A percentile compares a stretch with the other conserved stretches of the same genome.
Conservation (phyloP, 2,888 invertebrate genomes). For the Cheilosia scutellata region DNA sequence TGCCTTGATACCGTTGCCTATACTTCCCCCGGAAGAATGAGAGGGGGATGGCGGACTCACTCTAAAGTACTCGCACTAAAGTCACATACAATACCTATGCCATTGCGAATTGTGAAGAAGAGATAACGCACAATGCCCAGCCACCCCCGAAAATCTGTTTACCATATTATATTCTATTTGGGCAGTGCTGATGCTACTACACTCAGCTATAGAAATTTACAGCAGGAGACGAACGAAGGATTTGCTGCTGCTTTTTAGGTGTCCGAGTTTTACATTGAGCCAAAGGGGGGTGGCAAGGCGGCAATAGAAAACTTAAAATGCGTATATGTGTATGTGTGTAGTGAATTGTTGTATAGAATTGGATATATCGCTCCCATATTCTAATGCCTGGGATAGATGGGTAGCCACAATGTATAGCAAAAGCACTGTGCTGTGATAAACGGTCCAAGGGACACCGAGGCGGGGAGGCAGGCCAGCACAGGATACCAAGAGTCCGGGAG, state of each 20-base stretch:
- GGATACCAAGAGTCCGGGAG: slow-evolving; percentile 35
- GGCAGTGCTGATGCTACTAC: slow-evolving; percentile 57
- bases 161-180: slow-evolving; percentile 76
- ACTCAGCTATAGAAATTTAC: slow-evolving; percentile 20
- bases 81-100: slow-evolving; percentile 74
- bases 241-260: slow-evolving; percentile 74
- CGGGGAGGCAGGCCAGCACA: slow-evolving; percentile 6
- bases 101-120: slow-evolving; percentile 75
- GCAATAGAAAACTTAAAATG: slow-evolving; percentile 74
- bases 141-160: slow-evolving; percentile 72
- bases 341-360: slow-evolving; percentile 63
- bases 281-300: slow-evolving; percentile 11
- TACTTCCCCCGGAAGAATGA: not conserved
- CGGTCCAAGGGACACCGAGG: slow-evolving; percentile 36
- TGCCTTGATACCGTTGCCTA: not conserved
- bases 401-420: slow-evolving; percentile 50
- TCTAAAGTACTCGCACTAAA: slow-evolving; percentile 76
- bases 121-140: slow-evolving; percentile 73
- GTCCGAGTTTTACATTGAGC: slow-evolving; percentile 72
- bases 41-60: slow-evolving; percentile 37
- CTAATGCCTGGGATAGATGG: slow-evolving; percentile 73
- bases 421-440: slow-evolving; percentile 63
- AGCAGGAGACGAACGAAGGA: slow-evolving; percentile 61
- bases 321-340: slow-evolving; percentile 52
- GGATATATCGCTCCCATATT: slow-evolving; percentile 73